Evolutionary conservation across 1,140 invertebrate species (phyloP).

Genomic region (Diachasmimorpha longicaudata): DNA sequence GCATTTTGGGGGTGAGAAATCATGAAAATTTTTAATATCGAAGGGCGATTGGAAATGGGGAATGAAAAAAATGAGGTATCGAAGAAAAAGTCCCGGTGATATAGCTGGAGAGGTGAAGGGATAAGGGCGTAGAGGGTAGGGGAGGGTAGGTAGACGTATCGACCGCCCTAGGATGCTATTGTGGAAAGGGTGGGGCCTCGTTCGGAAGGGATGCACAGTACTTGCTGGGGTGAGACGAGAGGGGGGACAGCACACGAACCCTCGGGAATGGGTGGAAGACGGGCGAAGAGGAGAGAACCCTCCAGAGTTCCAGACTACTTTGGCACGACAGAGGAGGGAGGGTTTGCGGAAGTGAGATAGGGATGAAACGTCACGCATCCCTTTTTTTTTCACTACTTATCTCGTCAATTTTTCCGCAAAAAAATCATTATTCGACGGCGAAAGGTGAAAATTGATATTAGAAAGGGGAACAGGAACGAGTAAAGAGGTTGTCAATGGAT

Average conservation of each 20-base stretch:
- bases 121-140: conserved; percentile 31
- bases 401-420: neutral
- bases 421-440: neutral
- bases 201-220: conserved; percentile 22
- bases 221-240: conserved; percentile 9
- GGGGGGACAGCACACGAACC: neutral
- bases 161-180: conserved; percentile 43
- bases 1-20: too few species aligned
- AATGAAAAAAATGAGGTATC: neutral
- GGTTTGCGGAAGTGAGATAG: conserved; percentile 50
- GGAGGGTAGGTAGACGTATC: conserved; percentile 53
- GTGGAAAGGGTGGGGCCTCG: conserved; percentile 30
- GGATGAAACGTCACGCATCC: conserved; percentile 34
- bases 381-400: conserved; percentile 22
- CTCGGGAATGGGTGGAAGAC: conserved; percentile 10
- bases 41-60: neutral
- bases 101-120: conserved; percentile 15
- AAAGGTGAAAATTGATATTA: neutral
- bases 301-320: conserved; percentile 48
- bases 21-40: neutral
- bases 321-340: conserved; percentile 31
- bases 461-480: neutral
- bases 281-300: conserved; percentile 33
- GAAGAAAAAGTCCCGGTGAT: neutral
- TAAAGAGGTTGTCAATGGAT: too few species aligned